Percentiles rank a stretch among this genome's conserved stretches.
phyloP scores from a whole-genome alignment of 2,888 invertebrate species.

The Watsonalla cultraria region DNA sequence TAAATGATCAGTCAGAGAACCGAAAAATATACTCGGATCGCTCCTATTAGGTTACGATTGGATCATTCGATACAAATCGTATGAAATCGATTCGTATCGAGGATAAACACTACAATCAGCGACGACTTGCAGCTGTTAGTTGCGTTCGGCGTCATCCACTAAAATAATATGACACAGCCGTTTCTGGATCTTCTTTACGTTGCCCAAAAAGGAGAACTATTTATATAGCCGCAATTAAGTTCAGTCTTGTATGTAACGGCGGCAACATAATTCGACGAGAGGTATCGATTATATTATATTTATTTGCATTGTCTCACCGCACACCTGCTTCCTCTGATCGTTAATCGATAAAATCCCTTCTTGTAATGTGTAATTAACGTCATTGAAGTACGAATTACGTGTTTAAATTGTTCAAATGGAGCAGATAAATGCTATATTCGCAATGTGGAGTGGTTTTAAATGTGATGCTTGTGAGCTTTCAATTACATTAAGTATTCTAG shows the following conservation, averaged over 20 bases:
- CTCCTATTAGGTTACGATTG: constrained; percentile 69
- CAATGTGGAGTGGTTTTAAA: not conserved
- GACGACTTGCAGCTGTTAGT: constrained; percentile 70
- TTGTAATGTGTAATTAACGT: no score
- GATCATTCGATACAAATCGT: constrained; percentile 68
- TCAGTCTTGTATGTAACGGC: constrained; percentile 38
- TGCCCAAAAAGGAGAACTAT: constrained; percentile 62
- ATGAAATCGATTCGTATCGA: constrained; percentile 70
- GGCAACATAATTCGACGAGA: constrained; percentile 27
- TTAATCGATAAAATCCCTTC: not conserved
- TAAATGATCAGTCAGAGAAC: constrained; percentile 67
- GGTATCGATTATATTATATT: not conserved
- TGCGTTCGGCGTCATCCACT: constrained; percentile 72
- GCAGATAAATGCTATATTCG: no score
- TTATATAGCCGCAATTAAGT: constrained; percentile 59
- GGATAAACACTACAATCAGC: constrained; percentile 74
- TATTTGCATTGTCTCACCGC: not conserved
- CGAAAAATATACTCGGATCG: constrained; percentile 70
- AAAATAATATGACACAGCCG: constrained; percentile 78
- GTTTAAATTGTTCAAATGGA: no score
- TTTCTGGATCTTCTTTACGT: constrained; percentile 63
- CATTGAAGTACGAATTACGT: no score
- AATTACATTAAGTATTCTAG: no score
- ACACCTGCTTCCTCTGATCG: not conserved
- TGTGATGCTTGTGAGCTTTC: not conserved